Evolutionary conservation across 2,113 vertebrate species (phyloP).

Genomic region (Urocitellus parryii): DNA sequence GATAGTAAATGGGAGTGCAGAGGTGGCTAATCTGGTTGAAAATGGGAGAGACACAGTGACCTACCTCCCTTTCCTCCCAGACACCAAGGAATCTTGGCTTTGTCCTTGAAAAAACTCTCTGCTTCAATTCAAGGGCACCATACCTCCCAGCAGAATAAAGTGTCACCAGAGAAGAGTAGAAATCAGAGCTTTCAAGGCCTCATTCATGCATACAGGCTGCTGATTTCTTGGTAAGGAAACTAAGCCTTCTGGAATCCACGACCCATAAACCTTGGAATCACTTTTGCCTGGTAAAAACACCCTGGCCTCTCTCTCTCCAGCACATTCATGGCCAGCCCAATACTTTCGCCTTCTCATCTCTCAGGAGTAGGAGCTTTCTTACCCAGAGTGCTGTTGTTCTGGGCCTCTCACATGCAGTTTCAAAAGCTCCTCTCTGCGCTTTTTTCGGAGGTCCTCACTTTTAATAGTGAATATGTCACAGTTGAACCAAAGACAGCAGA

Average conservation of each 20-base stretch:
- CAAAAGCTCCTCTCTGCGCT: neutral
- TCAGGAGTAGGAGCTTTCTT: neutral
- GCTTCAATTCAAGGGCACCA: conserved; percentile 30
- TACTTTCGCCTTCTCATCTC: neutral
- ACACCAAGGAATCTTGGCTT: conserved; percentile 10
- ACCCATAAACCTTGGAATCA: neutral
- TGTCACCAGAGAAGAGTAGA: neutral
- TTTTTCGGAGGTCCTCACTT: neutral
- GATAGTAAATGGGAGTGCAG: neutral
- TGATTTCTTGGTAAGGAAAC: neutral
- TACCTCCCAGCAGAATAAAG: neutral
- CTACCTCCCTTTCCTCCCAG: conserved; percentile 30
- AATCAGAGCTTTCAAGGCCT: neutral
- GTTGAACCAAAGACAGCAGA: neutral
- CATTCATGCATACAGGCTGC: neutral
- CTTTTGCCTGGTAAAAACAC: neutral
- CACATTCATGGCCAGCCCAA: neutral
- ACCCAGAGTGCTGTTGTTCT: neutral
- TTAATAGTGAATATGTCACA: neutral
- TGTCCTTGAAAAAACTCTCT: conserved; percentile 35
- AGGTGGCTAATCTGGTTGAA: neutral
- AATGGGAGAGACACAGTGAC: neutral
- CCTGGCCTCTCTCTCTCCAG: neutral
- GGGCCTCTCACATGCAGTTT: neutral
- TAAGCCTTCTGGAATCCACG: neutral